Evolutionary conservation across 2,797 vertebrate species (phyloP), one percentile per base, ranked within the genome.

Genomic region (Bradypodion pumilum): DNA sequence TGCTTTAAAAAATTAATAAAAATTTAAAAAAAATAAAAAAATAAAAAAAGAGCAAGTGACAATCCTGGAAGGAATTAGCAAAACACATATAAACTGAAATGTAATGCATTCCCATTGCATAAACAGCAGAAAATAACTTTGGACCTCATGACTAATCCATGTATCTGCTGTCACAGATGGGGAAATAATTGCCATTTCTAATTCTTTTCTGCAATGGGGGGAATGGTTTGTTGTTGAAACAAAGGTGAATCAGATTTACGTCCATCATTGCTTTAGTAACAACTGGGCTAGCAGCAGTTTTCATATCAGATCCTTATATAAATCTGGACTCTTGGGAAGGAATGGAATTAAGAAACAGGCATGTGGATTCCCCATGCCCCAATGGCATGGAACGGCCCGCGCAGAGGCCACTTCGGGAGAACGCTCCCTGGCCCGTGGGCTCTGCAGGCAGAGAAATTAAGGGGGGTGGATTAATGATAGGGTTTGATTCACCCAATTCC

Each of bases 211-310:
- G 63, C 73, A 78, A 77, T 29, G 37, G 78, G 35, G 65, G n/a
- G 87, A 85, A 56, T 10, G 37, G 56, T 56, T 84, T 81, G 78
- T 83, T 80, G 82, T 85, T 81, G 86, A 84, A 68, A 76, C 16
- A 66, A 74, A 56, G 75, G 42, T 7, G 27, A 80, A 69, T 63
- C 44, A 21, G 72, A 62, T 16, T 0, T 6, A 80, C 49, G 81
- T 0, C 0, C 46, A 40, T 19, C 84, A 52, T 68, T 82, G 72
- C 1, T 68, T 0, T 0, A 0, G 2, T 29, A 65, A 60, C 32
- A 72, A 42, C 74, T 29, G 63, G 23, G 23, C 32, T 42, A 66
- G 15, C 78, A 66, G 15, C 21, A 37, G n/a, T 37, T 40, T 12
- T 52, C 74, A 40, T 42, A 52, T 35, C 27, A n/a, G 72, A 32